Evolutionary conservation across 2,113 vertebrate genomes (phyloP).

Genomic region (Pituophis catenifer): DNA sequence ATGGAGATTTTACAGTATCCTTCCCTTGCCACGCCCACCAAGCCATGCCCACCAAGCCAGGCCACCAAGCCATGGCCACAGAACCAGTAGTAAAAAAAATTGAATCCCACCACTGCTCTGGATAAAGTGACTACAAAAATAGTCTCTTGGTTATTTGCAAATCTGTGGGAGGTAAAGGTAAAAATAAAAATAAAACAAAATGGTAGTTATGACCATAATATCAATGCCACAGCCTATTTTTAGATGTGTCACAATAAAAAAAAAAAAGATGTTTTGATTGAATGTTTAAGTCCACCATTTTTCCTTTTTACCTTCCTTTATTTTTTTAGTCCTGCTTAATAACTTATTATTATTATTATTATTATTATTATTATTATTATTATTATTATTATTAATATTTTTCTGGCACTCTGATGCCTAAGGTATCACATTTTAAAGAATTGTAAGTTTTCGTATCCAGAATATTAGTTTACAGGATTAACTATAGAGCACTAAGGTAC

Average conservation of each 20-base stretch:
- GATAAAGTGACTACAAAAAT: too few species aligned
- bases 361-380: too few species aligned
- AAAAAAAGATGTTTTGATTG: not conserved
- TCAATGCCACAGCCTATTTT: not conserved
- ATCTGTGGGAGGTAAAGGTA: not conserved
- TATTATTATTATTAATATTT: not conserved
- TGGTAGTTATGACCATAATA: not conserved
- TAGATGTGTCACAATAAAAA: not conserved
- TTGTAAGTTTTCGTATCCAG: not conserved
- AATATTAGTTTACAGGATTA: not conserved
- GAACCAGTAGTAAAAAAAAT: too few species aligned
- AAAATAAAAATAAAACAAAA: not conserved
- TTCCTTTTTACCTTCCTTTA: not conserved
- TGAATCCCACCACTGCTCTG: not conserved
- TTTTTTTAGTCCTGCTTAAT: not conserved
- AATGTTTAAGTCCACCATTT: not conserved
- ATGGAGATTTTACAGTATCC: too few species aligned
- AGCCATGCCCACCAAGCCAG: too few species aligned
- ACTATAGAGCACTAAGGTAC: not conserved
- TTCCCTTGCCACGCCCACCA: too few species aligned
- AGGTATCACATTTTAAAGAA: not conserved
- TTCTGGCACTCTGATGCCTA: not conserved
- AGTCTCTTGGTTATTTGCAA: not conserved
- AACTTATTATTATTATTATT: not conserved
- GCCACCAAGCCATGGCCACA: too few species aligned